phyloP scores from a whole-genome alignment of 2,797 vertebrate genomes.

The Gobionotothen gibberifrons region DNA sequence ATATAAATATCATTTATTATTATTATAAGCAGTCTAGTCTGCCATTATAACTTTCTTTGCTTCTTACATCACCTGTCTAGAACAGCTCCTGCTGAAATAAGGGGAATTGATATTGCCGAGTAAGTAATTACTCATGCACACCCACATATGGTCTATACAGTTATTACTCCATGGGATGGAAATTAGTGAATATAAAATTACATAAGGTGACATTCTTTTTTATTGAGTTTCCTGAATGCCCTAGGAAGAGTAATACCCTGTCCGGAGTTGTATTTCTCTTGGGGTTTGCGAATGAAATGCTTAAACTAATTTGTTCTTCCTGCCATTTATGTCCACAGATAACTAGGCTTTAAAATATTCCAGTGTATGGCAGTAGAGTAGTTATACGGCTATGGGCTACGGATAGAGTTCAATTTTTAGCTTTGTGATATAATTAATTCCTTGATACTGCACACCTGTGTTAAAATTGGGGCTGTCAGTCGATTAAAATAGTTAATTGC shows the following conservation, averaged over 20 bases:
- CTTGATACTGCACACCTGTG: background rate
- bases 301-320: background rate
- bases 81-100: conserved; percentile 10
- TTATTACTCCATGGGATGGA: conserved; percentile 16
- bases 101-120: conserved; percentile 20
- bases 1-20: no score
- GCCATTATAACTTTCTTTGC: conserved; percentile 19
- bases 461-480: no score
- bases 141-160: conserved; percentile 4
- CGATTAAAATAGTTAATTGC: no score
- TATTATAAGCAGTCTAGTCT: conserved; percentile 15
- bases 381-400: background rate
- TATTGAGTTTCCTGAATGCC: conserved; percentile 3
- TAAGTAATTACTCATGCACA: conserved; percentile 16
- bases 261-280: background rate
- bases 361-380: background rate
- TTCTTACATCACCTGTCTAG: conserved; percentile 30
- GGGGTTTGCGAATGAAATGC: background rate
- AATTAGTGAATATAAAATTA: conserved; percentile 14
- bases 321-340: conserved; percentile 1
- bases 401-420: background rate
- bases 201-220: background rate
- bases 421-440: conserved; percentile 2
- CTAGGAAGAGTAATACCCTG: background rate
- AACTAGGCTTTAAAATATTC: background rate